phyloP scores from a whole-genome alignment of 2,797 vertebrate genomes.

The Erithacus rubecula region DNA sequence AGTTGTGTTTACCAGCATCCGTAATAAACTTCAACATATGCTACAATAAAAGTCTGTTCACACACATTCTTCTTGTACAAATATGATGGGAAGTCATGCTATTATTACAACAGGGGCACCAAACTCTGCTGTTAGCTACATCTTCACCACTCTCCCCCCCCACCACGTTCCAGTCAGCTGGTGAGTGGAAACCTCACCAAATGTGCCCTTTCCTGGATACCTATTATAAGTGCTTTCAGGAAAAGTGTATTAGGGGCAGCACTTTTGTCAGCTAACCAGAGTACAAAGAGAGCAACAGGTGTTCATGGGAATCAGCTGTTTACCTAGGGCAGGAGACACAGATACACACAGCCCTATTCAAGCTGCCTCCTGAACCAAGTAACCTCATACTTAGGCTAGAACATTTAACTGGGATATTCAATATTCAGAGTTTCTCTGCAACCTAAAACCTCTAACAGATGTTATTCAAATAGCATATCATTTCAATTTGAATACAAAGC shows the following conservation, averaged over 20 bases:
- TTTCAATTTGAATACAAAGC: neutral
- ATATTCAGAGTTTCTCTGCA: constrained; percentile 16
- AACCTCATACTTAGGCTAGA: neutral
- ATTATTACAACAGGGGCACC: neutral
- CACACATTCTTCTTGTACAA: neutral
- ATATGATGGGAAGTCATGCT: neutral
- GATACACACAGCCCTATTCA: neutral
- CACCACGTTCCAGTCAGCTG: neutral
- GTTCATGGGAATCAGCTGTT: neutral
- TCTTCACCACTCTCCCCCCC: neutral
- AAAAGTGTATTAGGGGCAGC: neutral
- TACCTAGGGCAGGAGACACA: neutral
- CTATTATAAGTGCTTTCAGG: neutral
- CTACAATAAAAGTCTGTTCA: constrained; percentile 18
- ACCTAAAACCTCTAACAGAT: constrained; percentile 28
- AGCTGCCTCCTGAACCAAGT: neutral
- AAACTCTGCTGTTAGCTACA: neutral
- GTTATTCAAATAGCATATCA: neutral
- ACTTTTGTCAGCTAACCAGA: neutral
- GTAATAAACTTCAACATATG: neutral
- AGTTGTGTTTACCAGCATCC: neutral
- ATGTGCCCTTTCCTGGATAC: neutral
- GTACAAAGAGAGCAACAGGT: constrained; percentile 12
- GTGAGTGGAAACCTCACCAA: constrained; percentile 6
- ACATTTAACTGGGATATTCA: neutral